A percentile compares a stretch with the other conserved stretches of the same genome.
Conservation (phyloP, 1,140 invertebrate species). For the Drosophila mayri region DNA sequence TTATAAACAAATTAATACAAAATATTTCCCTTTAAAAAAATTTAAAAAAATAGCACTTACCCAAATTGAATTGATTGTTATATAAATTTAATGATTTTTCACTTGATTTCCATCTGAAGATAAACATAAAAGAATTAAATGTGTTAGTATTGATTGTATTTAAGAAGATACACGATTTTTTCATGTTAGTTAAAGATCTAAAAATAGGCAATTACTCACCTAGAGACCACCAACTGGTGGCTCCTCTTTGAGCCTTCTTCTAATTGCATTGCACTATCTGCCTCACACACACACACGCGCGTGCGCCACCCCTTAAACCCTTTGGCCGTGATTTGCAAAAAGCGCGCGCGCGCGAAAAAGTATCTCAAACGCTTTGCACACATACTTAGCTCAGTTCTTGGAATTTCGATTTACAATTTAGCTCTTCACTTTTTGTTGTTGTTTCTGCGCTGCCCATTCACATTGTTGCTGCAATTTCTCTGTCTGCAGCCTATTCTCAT, state of each 20-base stretch:
- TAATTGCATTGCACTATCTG: constrained; percentile 27
- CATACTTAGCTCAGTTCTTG: constrained; percentile 68
- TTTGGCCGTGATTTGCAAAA: constrained; percentile 36
- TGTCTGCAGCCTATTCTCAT: constrained; percentile 72
- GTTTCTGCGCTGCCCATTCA: constrained; percentile 61
- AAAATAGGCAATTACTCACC: constrained; percentile 29
- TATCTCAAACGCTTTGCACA: constrained; percentile 73
- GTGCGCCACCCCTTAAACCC: constrained; percentile 33
- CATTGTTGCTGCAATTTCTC: constrained; percentile 77
- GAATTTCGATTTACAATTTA: constrained; percentile 84
- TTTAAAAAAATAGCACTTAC: background rate
- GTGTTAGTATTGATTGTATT: background rate
- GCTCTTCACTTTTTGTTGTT: constrained; percentile 62
- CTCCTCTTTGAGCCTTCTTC: constrained; percentile 29
- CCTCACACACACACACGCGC: constrained; percentile 8
- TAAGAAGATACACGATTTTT: background rate
- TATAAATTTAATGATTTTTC: background rate
- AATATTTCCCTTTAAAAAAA: no score
- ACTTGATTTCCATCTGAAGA: background rate
- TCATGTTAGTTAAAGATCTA: background rate
- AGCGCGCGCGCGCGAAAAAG: constrained; percentile 74
- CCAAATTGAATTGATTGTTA: background rate
- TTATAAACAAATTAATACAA: no score
- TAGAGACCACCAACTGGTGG: constrained; percentile 39
- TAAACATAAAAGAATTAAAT: background rate